Evolutionary conservation across 2,113 vertebrate genomes (phyloP).

Genomic region (Chroicocephalus ridibundus): DNA sequence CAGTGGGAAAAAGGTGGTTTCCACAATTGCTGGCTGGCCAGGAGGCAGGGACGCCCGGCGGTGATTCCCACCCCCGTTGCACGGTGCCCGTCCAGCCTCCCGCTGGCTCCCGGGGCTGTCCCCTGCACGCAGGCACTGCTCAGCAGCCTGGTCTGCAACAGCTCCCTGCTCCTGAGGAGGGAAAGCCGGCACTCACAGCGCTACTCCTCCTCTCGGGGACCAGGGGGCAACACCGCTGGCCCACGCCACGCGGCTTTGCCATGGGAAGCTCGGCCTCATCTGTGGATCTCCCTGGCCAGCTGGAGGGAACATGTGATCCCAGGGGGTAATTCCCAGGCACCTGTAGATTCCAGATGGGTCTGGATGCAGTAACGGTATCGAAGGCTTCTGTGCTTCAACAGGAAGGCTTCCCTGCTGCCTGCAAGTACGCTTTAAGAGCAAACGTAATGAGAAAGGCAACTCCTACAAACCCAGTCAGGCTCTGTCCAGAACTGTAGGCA

Average conservation of each 20-base stretch:
- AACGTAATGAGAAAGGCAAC: not conserved
- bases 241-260: not conserved
- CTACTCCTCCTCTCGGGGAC: not conserved
- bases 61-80: rapidly evolving
- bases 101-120: not conserved
- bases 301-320: not conserved
- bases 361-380: rapidly evolving
- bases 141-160: not conserved
- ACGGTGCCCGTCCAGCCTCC: not conserved
- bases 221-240: not conserved
- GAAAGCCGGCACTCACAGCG: no score
- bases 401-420: not conserved
- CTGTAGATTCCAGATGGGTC: not conserved
- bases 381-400: not conserved
- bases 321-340: not conserved
- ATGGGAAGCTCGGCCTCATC: not conserved
- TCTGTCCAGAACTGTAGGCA: not conserved
- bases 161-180: not conserved
- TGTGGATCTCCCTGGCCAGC: not conserved
- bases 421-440: not conserved
- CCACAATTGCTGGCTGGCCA: rapidly evolving
- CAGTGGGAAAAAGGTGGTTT: no score
- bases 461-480: not conserved
- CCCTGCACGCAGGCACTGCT: not conserved
- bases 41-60: not conserved